Percentiles rank a stretch among this genome's conserved stretches.
Evolutionary conservation across 2,888 invertebrate genomes (phyloP).

Genomic region (Melanotus villosus): DNA sequence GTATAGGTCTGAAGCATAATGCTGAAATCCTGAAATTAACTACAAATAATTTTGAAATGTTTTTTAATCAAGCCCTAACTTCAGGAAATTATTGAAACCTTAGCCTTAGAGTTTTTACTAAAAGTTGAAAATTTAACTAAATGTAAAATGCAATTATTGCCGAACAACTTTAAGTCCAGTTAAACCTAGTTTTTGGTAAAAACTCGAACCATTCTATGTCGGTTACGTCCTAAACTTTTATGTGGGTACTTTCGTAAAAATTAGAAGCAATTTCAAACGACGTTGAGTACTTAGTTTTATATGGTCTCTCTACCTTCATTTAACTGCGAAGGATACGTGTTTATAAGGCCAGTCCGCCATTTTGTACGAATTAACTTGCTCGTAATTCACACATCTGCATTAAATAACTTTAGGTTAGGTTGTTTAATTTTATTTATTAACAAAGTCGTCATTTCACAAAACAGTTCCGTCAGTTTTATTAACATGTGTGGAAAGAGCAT

Average conservation of each 20-base stretch:
- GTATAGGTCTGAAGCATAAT: too few relatives aligned
- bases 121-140: too few relatives aligned
- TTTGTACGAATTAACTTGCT: slow-evolving; percentile 7
- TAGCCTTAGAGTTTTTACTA: too few relatives aligned
- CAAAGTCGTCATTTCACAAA: background rate
- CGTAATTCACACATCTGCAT: slow-evolving; percentile 21
- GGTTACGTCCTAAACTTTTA: slow-evolving; percentile 40
- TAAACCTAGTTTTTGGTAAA: too few relatives aligned
- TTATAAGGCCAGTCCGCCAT: slow-evolving; percentile 19
- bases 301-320: slow-evolving; percentile 30
- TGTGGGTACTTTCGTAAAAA: slow-evolving; percentile 40
- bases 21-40: too few relatives aligned
- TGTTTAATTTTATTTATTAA: background rate
- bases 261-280: slow-evolving; percentile 40
- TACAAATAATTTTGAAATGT: too few relatives aligned
- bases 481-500: background rate
- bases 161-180: too few relatives aligned
- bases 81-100: too few relatives aligned
- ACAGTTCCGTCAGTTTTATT: background rate
- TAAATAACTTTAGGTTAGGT: background rate
- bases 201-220: too few relatives aligned
- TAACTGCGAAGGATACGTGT: slow-evolving; percentile 23
- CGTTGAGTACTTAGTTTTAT: slow-evolving; percentile 37
- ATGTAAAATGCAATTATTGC: too few relatives aligned
- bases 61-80: too few relatives aligned